Conservation (phyloP, 2,113 vertebrate species). For the Tyrannus savana region DNA sequence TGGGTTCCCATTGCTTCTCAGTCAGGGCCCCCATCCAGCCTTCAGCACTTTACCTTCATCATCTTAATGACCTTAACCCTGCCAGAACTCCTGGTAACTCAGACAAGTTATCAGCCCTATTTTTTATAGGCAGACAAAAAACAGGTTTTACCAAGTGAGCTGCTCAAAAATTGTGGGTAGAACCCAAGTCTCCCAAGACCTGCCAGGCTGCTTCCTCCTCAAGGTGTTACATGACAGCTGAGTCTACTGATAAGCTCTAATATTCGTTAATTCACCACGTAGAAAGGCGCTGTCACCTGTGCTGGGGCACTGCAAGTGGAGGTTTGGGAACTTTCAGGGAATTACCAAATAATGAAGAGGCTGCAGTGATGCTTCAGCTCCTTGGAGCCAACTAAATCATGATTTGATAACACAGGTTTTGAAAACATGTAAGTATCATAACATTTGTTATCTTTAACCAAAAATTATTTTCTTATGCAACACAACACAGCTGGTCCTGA, state of each 20-base stretch:
- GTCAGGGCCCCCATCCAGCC: not conserved
- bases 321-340: not conserved
- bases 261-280: not conserved
- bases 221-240: not conserved
- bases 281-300: not conserved
- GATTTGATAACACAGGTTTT: not conserved
- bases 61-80: not conserved
- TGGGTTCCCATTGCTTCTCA: not conserved
- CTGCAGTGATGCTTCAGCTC: not conserved
- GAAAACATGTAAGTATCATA: not conserved
- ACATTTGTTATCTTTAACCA: not conserved
- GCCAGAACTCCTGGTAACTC: not conserved
- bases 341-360: not conserved
- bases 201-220: not conserved
- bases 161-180: not conserved
- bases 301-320: not conserved
- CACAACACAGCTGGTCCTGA: not conserved
- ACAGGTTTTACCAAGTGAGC: not conserved
- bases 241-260: not conserved
- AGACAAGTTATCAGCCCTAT: not conserved
- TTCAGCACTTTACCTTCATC: not conserved
- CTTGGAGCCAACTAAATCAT: not conserved
- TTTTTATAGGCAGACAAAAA: not conserved
- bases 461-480: not conserved
- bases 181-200: not conserved